Base-by-base conservation (phyloP, 2,797 vertebrate genomes). In the Alosa sapidissima region DNA sequence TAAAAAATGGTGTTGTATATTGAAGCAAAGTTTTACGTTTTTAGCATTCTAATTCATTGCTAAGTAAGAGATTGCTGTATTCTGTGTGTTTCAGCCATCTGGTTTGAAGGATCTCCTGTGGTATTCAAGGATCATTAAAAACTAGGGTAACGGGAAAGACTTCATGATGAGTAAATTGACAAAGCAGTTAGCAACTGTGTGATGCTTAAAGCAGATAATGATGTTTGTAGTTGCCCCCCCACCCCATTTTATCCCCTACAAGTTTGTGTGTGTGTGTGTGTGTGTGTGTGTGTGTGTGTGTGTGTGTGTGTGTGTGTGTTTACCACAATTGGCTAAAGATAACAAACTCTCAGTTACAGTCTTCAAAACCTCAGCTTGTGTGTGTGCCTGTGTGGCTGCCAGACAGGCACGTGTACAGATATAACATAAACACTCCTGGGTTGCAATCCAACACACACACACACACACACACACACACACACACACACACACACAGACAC, bases 141-240 rank as follows among this genome's bases (percentile, higher is more conserved):
- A 19, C 72, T 47, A 78, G 19, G 72, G 14, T 47, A 78, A 78
- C 72, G 21, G 72, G 72, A 36, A 45, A 41, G 14, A 36, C 41
- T 41, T 78, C 41, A 45, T 21, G 72, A 78, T 41, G 72, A 78
- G 72, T 47, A 78, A 78, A 78, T 78, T 78, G 72, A 78, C 72
- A 78, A 78, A 78, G 72, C 72, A 78, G 72, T 78, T 78, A 78
- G 72, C 72, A 78, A 78, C 72, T 78, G 72, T 78, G 72, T 78
- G 72, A 47, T 78, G 72, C 72, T 78, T 78, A 78, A 47, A 47
- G 19, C 72, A 78, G 72, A 78, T 78, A 78, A 78, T 78, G 72
- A 78, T 78, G 72, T 78, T 78, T 78, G 72, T 78, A 78, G 72
- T 78, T 45, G 72, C 72, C 19, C 14, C 72, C 72, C n/a, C 24